phyloP scores from a whole-genome alignment of 2,888 invertebrate species.

The Trachelus troglodyta region DNA sequence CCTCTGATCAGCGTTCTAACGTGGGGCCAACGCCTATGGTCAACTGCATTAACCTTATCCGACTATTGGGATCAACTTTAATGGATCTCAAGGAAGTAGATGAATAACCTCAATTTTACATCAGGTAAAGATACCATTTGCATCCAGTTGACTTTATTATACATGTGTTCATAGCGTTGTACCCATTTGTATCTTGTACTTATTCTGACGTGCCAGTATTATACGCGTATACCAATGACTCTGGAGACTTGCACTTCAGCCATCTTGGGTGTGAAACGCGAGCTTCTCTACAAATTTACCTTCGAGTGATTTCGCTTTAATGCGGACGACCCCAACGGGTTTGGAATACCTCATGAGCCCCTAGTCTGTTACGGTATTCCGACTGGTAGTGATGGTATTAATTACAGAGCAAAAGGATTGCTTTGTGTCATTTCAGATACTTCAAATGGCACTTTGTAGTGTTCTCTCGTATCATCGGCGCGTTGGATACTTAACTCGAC shows the following conservation, averaged over 20 bases:
- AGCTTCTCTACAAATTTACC: slow-evolving; percentile 25
- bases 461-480: not conserved
- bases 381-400: slow-evolving; percentile 26
- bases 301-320: slow-evolving; percentile 31
- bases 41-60: not conserved
- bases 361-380: not conserved
- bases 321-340: not conserved
- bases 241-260: slow-evolving; percentile 23
- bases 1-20: not conserved
- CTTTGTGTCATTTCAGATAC: slow-evolving; percentile 14
- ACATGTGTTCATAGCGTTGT: not conserved
- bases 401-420: slow-evolving; percentile 30
- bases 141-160: not conserved
- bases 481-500: not conserved
- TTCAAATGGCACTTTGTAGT: not conserved
- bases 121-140: not conserved
- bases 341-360: not conserved
- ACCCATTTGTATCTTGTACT: not conserved
- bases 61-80: not conserved
- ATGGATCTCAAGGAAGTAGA: not conserved
- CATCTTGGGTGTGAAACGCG: slow-evolving; percentile 45
- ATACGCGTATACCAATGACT: not conserved
- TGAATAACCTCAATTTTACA: not conserved
- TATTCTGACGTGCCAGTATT: not conserved
- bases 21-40: not conserved